A percentile compares a stretch with the other conserved stretches of the same genome.
Conservation (phyloP, 2,113 vertebrate genomes). For the Halichoeres trimaculatus region DNA sequence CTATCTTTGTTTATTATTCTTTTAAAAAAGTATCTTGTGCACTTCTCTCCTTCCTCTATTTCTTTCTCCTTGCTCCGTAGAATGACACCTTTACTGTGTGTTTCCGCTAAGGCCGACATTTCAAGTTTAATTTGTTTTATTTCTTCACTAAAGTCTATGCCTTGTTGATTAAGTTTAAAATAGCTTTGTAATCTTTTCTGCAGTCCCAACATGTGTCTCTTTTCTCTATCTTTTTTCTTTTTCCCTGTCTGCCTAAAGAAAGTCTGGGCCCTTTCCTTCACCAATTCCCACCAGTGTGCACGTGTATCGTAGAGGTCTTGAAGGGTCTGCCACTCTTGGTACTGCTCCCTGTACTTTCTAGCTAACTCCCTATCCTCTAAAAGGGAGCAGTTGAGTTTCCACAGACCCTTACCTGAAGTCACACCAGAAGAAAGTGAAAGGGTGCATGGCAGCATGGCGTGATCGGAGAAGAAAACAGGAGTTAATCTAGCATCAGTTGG, state of each 20-base stretch:
- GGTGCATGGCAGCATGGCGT: slow-evolving; percentile 5
- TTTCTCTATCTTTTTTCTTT: neutral
- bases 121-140: slow-evolving; percentile 1
- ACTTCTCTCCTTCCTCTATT: slow-evolving; percentile 15
- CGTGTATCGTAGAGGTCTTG: neutral
- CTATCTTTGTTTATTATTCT: neutral
- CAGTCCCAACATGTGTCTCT: slow-evolving; percentile 19
- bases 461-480: slow-evolving; percentile 19
- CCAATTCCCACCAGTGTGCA: slow-evolving; percentile 25
- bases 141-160: slow-evolving; percentile 17
- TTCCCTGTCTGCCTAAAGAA: slow-evolving; percentile 16
- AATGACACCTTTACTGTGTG: slow-evolving; percentile 1
- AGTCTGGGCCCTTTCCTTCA: slow-evolving; percentile 7
- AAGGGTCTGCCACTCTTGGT: slow-evolving; percentile 7
- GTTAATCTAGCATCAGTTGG: slow-evolving; percentile 16
- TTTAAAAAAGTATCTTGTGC: slow-evolving; percentile 18
- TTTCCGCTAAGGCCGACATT: neutral
- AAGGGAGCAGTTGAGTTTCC: slow-evolving; percentile 32
- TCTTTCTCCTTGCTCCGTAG: slow-evolving; percentile 5
- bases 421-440: slow-evolving; percentile 10
- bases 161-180: slow-evolving; percentile 4
- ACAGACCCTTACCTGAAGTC: slow-evolving; percentile 12
- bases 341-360: neutral
- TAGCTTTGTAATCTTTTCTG: neutral
- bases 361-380: slow-evolving; percentile 4